Evolutionary conservation across 2,797 vertebrate species (phyloP).

Genomic region (Adrianichthys oophorus): DNA sequence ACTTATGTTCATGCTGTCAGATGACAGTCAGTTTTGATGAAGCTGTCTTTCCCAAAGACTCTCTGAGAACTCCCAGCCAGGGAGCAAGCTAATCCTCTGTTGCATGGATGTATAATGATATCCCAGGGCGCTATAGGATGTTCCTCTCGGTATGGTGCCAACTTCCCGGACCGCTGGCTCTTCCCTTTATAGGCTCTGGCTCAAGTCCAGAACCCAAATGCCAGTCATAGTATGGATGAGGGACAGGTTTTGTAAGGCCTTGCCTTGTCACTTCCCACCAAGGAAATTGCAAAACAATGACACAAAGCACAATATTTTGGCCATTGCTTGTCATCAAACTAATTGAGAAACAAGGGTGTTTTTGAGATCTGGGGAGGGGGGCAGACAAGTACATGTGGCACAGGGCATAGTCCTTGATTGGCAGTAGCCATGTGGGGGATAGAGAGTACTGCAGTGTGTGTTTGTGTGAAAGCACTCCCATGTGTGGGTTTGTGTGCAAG

Average conservation of each 20-base stretch:
- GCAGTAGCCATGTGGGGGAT: constrained; percentile 84
- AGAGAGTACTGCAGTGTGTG: constrained; percentile 56
- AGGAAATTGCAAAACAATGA: constrained; percentile 83
- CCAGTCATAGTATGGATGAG: constrained; percentile 77
- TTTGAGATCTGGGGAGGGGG: constrained; percentile 73
- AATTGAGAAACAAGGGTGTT: constrained; percentile 73
- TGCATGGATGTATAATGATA: constrained; percentile 77
- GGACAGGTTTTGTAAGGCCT: constrained; percentile 78
- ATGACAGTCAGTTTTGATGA: constrained; percentile 62
- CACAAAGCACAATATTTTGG: constrained; percentile 89
- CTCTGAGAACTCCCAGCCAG: constrained; percentile 61
- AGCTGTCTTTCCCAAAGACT: constrained; percentile 61
- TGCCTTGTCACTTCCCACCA: constrained; percentile 81
- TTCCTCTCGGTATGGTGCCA: constrained; percentile 82
- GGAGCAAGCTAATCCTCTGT: constrained; percentile 77
- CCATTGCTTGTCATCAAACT: constrained; percentile 83
- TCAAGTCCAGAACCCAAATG: constrained; percentile 61
- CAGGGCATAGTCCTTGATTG: constrained; percentile 81
- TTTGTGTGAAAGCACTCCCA: constrained; percentile 64
- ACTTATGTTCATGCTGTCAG: constrained; percentile 24
- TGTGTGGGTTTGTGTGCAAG: constrained; percentile 65
- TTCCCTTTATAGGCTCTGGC: constrained; percentile 69
- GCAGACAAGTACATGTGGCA: constrained; percentile 68
- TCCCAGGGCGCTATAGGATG: constrained; percentile 78
- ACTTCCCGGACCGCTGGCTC: constrained; percentile 76